Evolutionary conservation across 1,140 invertebrate genomes (phyloP), one percentile per base, ranked within the genome.

Genomic region (Cotesia typhae): DNA sequence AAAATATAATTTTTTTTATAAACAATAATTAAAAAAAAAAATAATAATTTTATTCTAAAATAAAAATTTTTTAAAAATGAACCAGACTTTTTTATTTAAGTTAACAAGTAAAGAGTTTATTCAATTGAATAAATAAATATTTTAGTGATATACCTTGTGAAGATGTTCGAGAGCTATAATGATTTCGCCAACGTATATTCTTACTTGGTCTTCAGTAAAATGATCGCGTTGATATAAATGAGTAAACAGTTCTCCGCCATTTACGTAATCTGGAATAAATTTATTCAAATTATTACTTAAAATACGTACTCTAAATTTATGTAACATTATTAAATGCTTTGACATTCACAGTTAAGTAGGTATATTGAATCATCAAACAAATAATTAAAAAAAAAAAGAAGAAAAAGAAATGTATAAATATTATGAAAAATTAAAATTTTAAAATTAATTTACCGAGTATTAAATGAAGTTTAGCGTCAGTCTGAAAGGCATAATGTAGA

Each of bases 401-500:
- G 14, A 14, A 14, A 14, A 14, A 41, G 6, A 7, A 7, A 41
- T 41, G 3, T 35, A 52, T 53, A 67, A n/a, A 35, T 67, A 41
- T 37, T 3, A 28, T 28, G 17, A 17, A 1, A 67, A 67, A 51
- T 51, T 3, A 17, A 35, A 14, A n/a, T 12, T 20, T 37, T 1
- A 57, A 53, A 72, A 52, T 68, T 12, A 41, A n/a, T 90, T 92
- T 87, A 96, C 96, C 96, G 81, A 98, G 90, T 74, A 98, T 95
- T 66, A 98, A 90, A 87, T 97, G 95, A 55, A 98, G 89, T 87
- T 96, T 97, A 7, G 94, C 92, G 74, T 96, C 92, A 5, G 95
- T 96, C 86, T 98, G 96, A 88, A 98, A 98, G 78, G 96, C 96
- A 84, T 98, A 98, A 84, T 96, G 94, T 59, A 98, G 88, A 10